Base-by-base conservation (phyloP, 2,113 vertebrate genomes). In the Coregonus clupeaformis region DNA sequence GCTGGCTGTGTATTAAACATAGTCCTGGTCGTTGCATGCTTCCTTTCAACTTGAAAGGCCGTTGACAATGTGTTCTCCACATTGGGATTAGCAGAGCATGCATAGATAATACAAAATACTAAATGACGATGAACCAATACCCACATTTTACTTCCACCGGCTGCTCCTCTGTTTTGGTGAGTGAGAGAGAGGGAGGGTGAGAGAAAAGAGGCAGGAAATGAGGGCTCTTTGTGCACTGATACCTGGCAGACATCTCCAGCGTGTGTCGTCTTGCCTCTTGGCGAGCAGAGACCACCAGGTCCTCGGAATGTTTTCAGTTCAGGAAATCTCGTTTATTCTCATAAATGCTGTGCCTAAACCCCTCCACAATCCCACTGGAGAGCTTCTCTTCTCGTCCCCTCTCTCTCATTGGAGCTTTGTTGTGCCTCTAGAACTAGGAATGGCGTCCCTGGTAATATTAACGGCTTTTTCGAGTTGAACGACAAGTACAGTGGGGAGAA, bases 231-330 rank as follows among this genome's bases (percentile, higher is more conserved):
- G 93, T 96, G 86, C 90, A 92, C 81, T 85, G 93, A 93, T 94
- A 94, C 92, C 91, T 95, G 82, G 79, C 94, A 96, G 94, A 92
- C 93, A 92, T 93, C 88, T 91, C 83, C 92, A 92, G 94, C 96
- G 91, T 96, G 96, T 96, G 89, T 83, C 76, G 92, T 96, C 96
- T 94, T 96, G 96, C 93, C 93, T 92, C 80, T 90, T 90, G 90
- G 91, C 91, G 93, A 93, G 91, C 92, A 86, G 87, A 90, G 90
- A 95, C 90, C 92, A 94, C 91, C 91, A 88, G 81, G 90, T 93
- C 92, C 91, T 93, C 94, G 93, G 94, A 96, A 95, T 94, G 88
- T 90, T 92, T 92, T 92, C 91, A 88, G 90, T 93, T 90, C 93
- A 96, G 95, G 95, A 95, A 96, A 94, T 95, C 92, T 94, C 90